Evolutionary conservation across 2,113 vertebrate species (phyloP), one percentile per base, ranked within the genome.

Genomic region (Gila orcuttii): DNA sequence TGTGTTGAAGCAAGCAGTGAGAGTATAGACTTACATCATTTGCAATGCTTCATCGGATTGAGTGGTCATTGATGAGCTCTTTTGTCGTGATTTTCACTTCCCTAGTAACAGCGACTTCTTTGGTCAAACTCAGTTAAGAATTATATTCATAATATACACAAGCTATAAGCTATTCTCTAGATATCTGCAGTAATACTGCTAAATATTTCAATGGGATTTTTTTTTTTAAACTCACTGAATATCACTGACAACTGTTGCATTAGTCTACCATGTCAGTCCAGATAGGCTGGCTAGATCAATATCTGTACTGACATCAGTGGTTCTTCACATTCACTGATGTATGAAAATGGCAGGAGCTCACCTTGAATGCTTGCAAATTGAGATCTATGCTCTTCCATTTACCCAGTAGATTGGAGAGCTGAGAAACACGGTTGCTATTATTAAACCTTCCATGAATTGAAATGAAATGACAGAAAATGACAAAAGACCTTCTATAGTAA

Each of bases 301-400:
- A 68, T 82, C 62, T 68, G 15, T 23, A 12, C 42, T 69, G 79
- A 69, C 5, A 45, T 69, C 62, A 80, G 36, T 3, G 33, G 57
- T 45, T 50, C 45, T 33, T 45, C 62, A 23, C 25, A 9, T 66
- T 69, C 42, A 52, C 42, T 82, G 28, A 82, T 82, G 62, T 82
- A 47, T 66, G 62, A 82, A 82, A 68, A 62, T 82, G 79, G 62
- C 79, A 52, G 45, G 79, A 68, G 45, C 15, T 82, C 60, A 66
- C 42, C 19, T 36, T 42, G 25, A 52, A 23, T 82, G 39, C 17
- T 28, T 68, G 42, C 6, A 47, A 82, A 50, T 47, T 82, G 79
- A 68, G 45, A 52, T 69, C 10, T 68, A 25, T 68, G 60, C 59
- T 21, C 8, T 19, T 59, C 33, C 36, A 23, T 42, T 19, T 74